phyloP scores from a whole-genome alignment of 2,113 vertebrate genomes.

The Ia io region DNA sequence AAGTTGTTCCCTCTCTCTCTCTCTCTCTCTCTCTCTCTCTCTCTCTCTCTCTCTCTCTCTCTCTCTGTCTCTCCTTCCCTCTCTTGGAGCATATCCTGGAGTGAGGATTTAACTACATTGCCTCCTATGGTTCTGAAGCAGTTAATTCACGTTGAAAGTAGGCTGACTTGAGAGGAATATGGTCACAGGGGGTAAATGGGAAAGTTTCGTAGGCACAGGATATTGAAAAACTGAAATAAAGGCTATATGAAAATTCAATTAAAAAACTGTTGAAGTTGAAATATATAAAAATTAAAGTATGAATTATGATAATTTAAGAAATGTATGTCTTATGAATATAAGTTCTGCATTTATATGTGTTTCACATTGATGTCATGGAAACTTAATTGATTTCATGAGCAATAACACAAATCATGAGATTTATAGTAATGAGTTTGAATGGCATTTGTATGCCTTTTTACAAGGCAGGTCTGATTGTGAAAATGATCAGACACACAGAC shows the following conservation, averaged over 20 bases:
- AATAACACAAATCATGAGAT: constrained; percentile 62
- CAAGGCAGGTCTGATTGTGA: constrained; percentile 29
- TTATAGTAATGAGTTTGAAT: constrained; percentile 51
- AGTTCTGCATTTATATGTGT: constrained; percentile 29
- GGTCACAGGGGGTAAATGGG: background rate
- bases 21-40: no score
- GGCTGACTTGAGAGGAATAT: background rate
- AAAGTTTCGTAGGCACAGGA: background rate
- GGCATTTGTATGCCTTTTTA: constrained; percentile 31
- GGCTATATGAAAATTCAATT: background rate
- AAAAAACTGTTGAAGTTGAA: constrained; percentile 37
- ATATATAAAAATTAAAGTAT: constrained; percentile 54
- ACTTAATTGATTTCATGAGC: constrained; percentile 39
- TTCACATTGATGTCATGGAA: constrained; percentile 13
- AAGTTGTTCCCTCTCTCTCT: no score
- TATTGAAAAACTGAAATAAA: constrained; percentile 4
- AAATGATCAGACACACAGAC: constrained; percentile 10
- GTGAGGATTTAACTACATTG: constrained; percentile 37
- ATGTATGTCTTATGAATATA: constrained; percentile 22
- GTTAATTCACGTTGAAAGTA: constrained; percentile 30
- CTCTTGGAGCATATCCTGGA: no score
- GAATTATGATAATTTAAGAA: background rate
- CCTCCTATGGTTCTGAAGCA: background rate
- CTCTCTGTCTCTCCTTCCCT: no score
- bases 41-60: no score